phyloP scores from a whole-genome alignment of 2,797 vertebrate species.

The Triplophysa bombifrons region DNA sequence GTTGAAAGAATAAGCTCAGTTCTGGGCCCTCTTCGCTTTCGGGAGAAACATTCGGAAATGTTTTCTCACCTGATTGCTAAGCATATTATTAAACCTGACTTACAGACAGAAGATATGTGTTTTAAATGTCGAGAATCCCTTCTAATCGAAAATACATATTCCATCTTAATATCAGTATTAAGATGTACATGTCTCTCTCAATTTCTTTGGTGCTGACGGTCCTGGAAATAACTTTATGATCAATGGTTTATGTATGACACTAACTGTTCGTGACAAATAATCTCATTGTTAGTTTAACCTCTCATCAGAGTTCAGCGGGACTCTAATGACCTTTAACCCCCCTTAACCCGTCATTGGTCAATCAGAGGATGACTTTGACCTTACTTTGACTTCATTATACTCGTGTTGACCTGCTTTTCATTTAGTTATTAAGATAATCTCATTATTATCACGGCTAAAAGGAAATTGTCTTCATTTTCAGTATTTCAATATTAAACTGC shows the following conservation, averaged over 20 bases:
- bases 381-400: background rate
- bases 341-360: background rate
- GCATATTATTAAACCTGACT: too few species aligned
- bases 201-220: too few species aligned
- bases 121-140: too few species aligned
- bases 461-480: background rate
- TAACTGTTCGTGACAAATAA: background rate
- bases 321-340: constrained; percentile 22
- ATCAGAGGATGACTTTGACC: background rate
- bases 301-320: background rate
- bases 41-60: too few species aligned
- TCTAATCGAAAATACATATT: background rate
- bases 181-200: too few species aligned
- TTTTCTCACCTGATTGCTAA: too few species aligned
- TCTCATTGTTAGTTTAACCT: background rate
- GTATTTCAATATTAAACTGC: background rate
- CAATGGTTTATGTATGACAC: constrained; percentile 2
- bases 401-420: background rate
- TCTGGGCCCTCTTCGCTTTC: background rate
- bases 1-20: background rate
- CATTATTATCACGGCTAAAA: background rate
- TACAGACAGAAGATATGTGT: too few species aligned
- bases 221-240: background rate
- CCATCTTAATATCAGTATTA: background rate
- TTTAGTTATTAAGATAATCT: background rate